A percentile compares a stretch with the other conserved stretches of the same genome.
These are phyloP conservation scores for Drosophila dunni DNA, from an alignment of 1,140 invertebrate species.

Conservation along the genomic window DNA sequence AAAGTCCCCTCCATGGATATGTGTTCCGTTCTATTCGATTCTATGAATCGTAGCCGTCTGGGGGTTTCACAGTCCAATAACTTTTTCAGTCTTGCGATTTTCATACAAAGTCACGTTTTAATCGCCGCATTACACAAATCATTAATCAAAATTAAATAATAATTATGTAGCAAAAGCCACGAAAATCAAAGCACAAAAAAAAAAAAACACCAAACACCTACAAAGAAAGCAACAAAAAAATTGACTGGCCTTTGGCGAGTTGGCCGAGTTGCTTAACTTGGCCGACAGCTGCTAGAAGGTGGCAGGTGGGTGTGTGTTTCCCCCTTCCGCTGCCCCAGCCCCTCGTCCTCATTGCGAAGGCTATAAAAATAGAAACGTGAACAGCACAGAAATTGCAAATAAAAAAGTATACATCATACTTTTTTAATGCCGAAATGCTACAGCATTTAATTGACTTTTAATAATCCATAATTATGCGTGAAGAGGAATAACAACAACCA, in stretches of 20 bases:
- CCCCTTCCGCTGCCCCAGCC: conserved; percentile 7
- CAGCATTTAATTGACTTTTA: conserved; percentile 77
- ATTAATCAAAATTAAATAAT: conserved; percentile 83
- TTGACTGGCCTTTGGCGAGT: conserved; percentile 35
- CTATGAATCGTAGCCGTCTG: conserved; percentile 37
- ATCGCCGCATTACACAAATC: conserved; percentile 70
- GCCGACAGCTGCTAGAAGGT: conserved; percentile 21
- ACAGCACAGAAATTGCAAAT: conserved; percentile 18
- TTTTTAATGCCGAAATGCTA: conserved; percentile 29
- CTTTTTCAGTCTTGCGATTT: conserved; percentile 58
- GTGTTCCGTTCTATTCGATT: conserved; percentile 28
- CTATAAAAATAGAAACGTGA: conserved; percentile 48
- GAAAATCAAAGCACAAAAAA: no score
- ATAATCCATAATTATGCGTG: conserved; percentile 76
- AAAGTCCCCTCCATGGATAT: background rate
- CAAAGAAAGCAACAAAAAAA: conserved; percentile 37
- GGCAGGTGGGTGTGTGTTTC: conserved; percentile 56
- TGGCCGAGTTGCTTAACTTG: conserved; percentile 21
- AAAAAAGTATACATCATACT: conserved; percentile 6
- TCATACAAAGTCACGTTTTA: conserved; percentile 76
- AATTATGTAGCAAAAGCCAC: conserved; percentile 59
- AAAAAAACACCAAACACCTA: conserved; percentile 8
- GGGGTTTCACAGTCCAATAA: conserved; percentile 56
- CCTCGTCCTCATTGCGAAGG: conserved; percentile 30
- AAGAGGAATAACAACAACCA: conserved; percentile 8